These are phyloP conservation scores for Aurelia aurita DNA, from an alignment of 30 jellyfish, hydroid and myxozoan species.

Conservation along the genomic window DNA sequence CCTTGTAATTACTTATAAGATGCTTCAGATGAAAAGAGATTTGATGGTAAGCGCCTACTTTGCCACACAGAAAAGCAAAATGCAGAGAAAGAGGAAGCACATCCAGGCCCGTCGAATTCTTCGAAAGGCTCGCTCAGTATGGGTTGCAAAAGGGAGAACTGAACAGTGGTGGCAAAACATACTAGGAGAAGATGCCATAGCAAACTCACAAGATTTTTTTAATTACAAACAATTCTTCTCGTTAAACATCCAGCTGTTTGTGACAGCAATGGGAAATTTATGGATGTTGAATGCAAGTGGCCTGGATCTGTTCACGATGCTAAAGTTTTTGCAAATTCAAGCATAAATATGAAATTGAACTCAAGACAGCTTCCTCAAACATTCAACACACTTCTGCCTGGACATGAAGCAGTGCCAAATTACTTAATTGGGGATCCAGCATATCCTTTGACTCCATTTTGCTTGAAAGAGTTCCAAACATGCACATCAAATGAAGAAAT, in stretches of 20 bases:
- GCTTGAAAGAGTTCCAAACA: constrained; percentile 37
- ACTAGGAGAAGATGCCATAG: constrained; percentile 2
- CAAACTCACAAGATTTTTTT: constrained; percentile 31
- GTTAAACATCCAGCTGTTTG: constrained; percentile 45
- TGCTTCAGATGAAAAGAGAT: neutral
- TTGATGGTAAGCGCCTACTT: neutral
- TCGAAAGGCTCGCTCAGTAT: constrained; percentile 6
- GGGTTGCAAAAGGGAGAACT: constrained; percentile 1
- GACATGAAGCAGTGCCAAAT: constrained; percentile 38
- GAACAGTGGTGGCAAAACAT: constrained; percentile 2
- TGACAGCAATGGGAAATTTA: constrained; percentile 45
- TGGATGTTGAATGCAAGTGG: constrained; percentile 35
- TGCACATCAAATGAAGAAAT: constrained; percentile 26
- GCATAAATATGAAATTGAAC: constrained; percentile 12
- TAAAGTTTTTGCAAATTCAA: constrained; percentile 61
- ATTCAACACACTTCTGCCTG: constrained; percentile 2
- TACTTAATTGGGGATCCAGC: constrained; percentile 62
- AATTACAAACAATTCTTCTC: neutral
- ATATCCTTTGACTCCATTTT: constrained; percentile 35
- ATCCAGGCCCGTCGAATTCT: constrained; percentile 10
- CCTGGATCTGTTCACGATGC: constrained; percentile 56
- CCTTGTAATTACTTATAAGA: constrained; percentile 18
- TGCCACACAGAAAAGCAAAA: neutral
- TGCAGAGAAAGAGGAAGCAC: constrained; percentile 19
- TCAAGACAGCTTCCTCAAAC: constrained; percentile 32